Evolutionary conservation across 2,797 vertebrate genomes (phyloP).

Genomic region (Gobio occitaniae): DNA sequence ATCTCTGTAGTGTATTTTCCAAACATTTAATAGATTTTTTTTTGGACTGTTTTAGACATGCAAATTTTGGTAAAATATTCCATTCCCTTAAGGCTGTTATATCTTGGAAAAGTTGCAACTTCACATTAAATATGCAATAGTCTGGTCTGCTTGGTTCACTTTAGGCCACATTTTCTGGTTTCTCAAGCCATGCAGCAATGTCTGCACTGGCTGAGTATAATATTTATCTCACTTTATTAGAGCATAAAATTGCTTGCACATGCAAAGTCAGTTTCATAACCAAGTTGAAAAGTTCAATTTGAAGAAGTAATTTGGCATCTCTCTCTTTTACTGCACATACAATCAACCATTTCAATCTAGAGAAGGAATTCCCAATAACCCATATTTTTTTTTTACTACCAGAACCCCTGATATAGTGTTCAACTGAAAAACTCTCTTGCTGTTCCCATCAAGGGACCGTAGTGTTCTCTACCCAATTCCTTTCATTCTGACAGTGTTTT

Average conservation of each 20-base stretch:
- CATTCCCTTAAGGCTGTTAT: not conserved
- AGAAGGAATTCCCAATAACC: constrained; percentile 13
- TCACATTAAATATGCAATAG: not conserved
- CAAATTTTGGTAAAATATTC: not conserved
- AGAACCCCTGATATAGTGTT: not conserved
- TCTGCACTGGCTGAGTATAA: not conserved
- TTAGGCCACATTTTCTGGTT: constrained; percentile 8
- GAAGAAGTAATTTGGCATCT: too few relatives aligned
- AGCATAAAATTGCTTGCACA: constrained; percentile 46
- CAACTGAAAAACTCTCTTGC: not conserved
- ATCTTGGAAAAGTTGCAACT: not conserved
- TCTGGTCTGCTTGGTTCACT: constrained; percentile 20
- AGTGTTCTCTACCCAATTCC: not conserved
- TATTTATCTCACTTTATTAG: constrained; percentile 41
- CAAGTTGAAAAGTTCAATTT: constrained; percentile 22
- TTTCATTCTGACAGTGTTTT: constrained; percentile 26
- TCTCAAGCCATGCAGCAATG: not conserved
- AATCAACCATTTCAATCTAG: not conserved
- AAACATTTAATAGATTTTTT: not conserved
- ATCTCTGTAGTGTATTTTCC: too few relatives aligned
- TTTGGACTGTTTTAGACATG: not conserved
- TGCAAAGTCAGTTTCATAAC: constrained; percentile 26
- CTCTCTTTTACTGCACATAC: not conserved
- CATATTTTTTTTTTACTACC: not conserved
- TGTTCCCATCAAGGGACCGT: not conserved